Percentiles rank a stretch among this genome's conserved stretches.
phyloP scores from a whole-genome alignment of 2,888 invertebrate species.

The Gymnocheta viridis region DNA sequence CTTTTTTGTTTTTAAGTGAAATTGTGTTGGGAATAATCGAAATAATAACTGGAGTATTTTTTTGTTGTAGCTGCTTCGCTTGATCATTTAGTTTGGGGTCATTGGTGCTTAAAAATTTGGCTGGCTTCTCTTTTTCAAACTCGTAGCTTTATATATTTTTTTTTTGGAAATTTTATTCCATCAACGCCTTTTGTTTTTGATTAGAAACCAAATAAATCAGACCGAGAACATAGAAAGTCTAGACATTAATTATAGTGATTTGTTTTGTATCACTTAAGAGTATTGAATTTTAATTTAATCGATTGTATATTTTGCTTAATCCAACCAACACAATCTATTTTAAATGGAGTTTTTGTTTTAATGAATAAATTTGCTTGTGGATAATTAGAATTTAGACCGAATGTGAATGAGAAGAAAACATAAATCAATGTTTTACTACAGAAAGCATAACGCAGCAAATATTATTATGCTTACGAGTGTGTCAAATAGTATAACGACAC shows the following conservation, averaged over 20 bases:
- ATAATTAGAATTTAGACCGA: no score
- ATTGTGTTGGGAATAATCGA: not conserved
- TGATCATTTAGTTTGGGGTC: not conserved
- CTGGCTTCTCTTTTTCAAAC: not conserved
- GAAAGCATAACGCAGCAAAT: no score
- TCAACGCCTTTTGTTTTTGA: constrained; percentile 7
- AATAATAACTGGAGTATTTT: not conserved
- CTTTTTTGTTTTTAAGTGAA: not conserved
- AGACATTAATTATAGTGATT: constrained; percentile 47
- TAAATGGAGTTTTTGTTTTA: not conserved
- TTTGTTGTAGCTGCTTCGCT: not conserved
- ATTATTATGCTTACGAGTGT: no score
- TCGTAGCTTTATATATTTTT: not conserved
- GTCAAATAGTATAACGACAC: no score
- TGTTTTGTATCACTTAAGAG: constrained; percentile 7
- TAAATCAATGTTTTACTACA: no score
- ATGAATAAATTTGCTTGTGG: not conserved
- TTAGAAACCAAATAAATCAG: not conserved
- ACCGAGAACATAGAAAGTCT: constrained; percentile 14
- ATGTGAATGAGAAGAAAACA: no score
- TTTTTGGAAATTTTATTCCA: not conserved
- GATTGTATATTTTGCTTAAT: constrained; percentile 7
- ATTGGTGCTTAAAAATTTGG: not conserved
- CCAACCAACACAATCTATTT: not conserved
- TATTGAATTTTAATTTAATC: constrained; percentile 10